phyloP scores from a whole-genome alignment of 2,113 vertebrate genomes.

The Apaloderma vittatum region DNA sequence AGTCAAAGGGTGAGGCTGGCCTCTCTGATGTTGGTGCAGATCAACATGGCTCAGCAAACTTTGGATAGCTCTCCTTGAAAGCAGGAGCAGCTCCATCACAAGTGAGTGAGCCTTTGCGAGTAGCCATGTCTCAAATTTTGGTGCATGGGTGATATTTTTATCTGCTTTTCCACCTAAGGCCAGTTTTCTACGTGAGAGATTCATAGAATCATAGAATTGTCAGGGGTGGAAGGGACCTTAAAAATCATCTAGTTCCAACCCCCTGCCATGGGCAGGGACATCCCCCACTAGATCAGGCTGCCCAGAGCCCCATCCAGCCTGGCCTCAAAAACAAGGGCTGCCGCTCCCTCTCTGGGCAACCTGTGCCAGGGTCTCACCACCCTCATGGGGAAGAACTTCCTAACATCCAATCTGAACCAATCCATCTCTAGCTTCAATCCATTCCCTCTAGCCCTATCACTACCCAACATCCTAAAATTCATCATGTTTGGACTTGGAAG shows the following conservation, averaged over 20 bases:
- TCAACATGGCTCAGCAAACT: not conserved
- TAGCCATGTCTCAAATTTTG: not conserved
- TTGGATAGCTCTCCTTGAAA: not conserved
- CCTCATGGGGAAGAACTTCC: too few species aligned
- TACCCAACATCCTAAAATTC: not conserved
- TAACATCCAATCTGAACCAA: too few species aligned
- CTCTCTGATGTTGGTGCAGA: not conserved
- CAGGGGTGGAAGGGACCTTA: too few species aligned
- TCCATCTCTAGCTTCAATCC: too few species aligned
- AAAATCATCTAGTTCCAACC: too few species aligned
- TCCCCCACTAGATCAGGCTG: too few species aligned
- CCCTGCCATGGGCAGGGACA: too few species aligned
- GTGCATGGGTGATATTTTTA: not conserved
- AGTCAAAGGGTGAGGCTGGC: not conserved
- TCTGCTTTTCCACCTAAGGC: not conserved
- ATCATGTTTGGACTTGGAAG: not conserved
- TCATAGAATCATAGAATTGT: not conserved
- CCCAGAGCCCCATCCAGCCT: too few species aligned
- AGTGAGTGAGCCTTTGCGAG: not conserved
- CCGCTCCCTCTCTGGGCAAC: too few species aligned
- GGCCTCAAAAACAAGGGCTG: too few species aligned
- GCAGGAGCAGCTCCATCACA: not conserved
- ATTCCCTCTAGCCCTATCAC: too few species aligned
- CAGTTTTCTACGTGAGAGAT: not conserved
- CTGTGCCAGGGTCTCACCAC: too few species aligned